Base-by-base conservation (phyloP, 2,113 vertebrate species). In the Dromiciops gliroides region DNA sequence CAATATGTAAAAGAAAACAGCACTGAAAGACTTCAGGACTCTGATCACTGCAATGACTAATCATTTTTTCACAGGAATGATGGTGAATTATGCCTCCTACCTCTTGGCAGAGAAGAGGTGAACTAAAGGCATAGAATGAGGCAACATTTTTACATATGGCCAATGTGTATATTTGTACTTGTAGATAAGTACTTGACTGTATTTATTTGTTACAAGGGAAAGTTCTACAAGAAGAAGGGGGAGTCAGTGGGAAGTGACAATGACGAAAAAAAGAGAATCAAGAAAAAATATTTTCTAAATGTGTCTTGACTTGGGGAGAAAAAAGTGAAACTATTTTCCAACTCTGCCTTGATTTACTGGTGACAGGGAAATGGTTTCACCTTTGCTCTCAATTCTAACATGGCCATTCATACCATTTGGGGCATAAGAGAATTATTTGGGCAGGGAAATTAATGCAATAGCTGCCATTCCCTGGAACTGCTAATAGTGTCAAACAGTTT, bases 351-450 rank as follows among this genome's bases (percentile, higher is more conserved):
- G 67, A 44, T 83, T 83, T 83, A 67, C 67, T 44, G 5, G 19
- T 44, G 37, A 23, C 23, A 83, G n/a, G 37, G n/a, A 83, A 83
- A 19, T 23, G n/a, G 19, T 44, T 83, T 83, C 67, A 83, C 37
- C n/a, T 83, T 83, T 44, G 19, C n/a, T 83, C 19, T 19, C 8
- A 25, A 92, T 92, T 52, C 47, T 53, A 31, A 95, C 90, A 90
- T 37, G 48, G 48, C 19, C 50, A 92, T 48, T 53, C 60, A 89
- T 75, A 60, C 24, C 22, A 3, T 88, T 89, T 49, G 48, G 44
- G 67, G 75, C n/a, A 44, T 44, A 89, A 47, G 92, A 67, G 51
- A 50, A 53, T 48, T 92, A 95, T 60, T 93, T 97, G 26, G n/a
- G 89, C 48, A 47, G 52, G 56, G 89, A 92, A 93, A 75, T 75